These are phyloP conservation scores for Nudaria mundana DNA, from an alignment of 2,888 invertebrate species.

Conservation along the genomic window DNA sequence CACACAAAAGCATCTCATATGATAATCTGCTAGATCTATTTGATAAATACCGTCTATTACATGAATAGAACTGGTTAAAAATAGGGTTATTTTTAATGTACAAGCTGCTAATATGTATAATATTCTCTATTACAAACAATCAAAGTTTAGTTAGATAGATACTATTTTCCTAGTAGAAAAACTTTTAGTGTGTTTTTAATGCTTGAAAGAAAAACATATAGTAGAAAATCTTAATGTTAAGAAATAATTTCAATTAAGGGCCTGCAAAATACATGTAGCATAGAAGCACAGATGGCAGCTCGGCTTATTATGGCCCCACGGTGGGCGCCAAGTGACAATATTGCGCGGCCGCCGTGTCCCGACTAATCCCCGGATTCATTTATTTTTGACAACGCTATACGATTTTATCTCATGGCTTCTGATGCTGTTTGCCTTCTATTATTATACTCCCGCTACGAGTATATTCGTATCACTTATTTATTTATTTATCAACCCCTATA, in stretches of 20 bases:
- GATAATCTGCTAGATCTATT: constrained; percentile 62
- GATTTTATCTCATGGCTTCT: constrained; percentile 81
- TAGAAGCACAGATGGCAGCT: constrained; percentile 33
- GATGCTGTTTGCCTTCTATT: constrained; percentile 81
- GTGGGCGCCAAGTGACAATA: constrained; percentile 70
- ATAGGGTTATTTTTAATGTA: constrained; percentile 5
- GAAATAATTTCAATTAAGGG: constrained; percentile 24
- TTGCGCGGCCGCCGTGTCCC: constrained; percentile 73
- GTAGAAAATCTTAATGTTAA: background rate
- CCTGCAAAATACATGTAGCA: constrained; percentile 27
- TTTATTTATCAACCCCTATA: constrained; percentile 72
- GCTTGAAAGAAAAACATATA: too few species aligned
- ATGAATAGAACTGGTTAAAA: constrained; percentile 18
- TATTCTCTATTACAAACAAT: too few species aligned
- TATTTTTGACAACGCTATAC: constrained; percentile 82
- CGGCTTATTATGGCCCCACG: constrained; percentile 69
- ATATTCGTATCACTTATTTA: constrained; percentile 76
- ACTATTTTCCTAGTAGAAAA: too few species aligned
- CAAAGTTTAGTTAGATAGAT: too few species aligned
- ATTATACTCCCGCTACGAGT: constrained; percentile 73
- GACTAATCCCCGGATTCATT: constrained; percentile 80
- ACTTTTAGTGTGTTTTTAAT: too few species aligned
- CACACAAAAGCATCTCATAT: constrained; percentile 63
- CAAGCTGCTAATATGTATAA: constrained; percentile 1
- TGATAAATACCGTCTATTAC: constrained; percentile 37